Conservation (phyloP, 2,797 vertebrate species). For the Karalla daura region DNA sequence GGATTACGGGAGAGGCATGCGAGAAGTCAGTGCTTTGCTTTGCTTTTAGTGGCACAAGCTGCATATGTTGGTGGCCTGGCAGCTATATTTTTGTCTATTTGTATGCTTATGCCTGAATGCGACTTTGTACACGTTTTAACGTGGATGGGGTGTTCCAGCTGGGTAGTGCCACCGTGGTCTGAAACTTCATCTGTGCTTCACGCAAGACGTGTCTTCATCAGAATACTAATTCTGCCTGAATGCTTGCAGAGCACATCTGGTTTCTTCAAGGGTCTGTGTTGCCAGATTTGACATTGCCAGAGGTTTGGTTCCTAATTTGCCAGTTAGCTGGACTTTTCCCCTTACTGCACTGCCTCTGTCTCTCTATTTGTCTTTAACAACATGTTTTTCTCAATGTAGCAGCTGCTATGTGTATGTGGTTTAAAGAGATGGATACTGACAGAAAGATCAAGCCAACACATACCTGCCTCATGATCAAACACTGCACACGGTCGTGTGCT, state of each 20-base stretch:
- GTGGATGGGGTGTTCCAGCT: not conserved
- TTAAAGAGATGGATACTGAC: not conserved
- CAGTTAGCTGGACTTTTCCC: not conserved
- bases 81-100: slow-evolving; percentile 2
- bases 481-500: not conserved
- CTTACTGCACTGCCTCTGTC: not conserved
- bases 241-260: not conserved
- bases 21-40: not conserved
- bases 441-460: not conserved
- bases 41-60: not conserved
- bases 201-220: not conserved
- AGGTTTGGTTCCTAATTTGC: not conserved
- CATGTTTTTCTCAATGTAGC: not conserved
- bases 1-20: not conserved
- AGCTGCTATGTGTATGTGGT: not conserved
- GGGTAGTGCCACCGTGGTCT: not conserved
- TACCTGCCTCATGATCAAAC: not conserved
- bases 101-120: not conserved
- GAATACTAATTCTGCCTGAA: not conserved
- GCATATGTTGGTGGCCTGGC: not conserved
- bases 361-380: not conserved
- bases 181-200: not conserved
- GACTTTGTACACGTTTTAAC: not conserved
- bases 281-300: not conserved
- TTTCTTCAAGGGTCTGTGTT: not conserved